phyloP scores from a whole-genome alignment of 2,113 vertebrate species.

The Brachyhypopomus occidentalis region DNA sequence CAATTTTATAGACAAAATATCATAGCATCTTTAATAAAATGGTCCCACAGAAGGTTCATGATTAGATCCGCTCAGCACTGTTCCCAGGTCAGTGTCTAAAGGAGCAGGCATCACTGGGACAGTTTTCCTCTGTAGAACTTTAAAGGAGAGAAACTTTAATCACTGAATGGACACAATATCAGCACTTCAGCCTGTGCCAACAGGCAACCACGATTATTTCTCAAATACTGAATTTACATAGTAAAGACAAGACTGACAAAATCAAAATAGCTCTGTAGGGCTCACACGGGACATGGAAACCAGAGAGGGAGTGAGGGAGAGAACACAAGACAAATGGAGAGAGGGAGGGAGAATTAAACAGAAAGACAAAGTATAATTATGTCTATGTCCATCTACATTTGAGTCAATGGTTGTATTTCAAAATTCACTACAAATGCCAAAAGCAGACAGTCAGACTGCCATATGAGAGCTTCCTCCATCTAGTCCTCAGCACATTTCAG shows the following conservation, averaged over 20 bases:
- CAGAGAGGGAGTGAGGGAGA: slow-evolving; percentile 1
- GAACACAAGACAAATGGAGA: background rate
- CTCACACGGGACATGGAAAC: slow-evolving; percentile 31
- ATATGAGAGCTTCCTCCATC: background rate
- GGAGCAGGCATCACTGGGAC: too few relatives aligned
- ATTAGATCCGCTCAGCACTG: background rate
- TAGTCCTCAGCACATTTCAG: background rate
- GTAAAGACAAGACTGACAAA: background rate
- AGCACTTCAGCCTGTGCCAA: background rate
- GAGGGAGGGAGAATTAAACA: background rate
- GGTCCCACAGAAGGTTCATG: background rate
- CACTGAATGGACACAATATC: background rate
- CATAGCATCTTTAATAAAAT: background rate
- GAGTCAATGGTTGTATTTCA: background rate
- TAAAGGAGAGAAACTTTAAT: background rate
- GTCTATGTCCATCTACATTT: too few relatives aligned
- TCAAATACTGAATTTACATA: background rate
- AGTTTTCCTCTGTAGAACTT: too few relatives aligned
- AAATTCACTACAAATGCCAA: background rate
- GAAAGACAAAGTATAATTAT: background rate
- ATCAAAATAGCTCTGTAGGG: slow-evolving; percentile 7
- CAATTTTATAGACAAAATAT: background rate
- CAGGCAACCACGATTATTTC: background rate
- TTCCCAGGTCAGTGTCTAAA: too few relatives aligned
- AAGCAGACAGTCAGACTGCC: background rate